phyloP scores from a whole-genome alignment of 1,140 invertebrate genomes.

The Scaptomyza graminum region DNA sequence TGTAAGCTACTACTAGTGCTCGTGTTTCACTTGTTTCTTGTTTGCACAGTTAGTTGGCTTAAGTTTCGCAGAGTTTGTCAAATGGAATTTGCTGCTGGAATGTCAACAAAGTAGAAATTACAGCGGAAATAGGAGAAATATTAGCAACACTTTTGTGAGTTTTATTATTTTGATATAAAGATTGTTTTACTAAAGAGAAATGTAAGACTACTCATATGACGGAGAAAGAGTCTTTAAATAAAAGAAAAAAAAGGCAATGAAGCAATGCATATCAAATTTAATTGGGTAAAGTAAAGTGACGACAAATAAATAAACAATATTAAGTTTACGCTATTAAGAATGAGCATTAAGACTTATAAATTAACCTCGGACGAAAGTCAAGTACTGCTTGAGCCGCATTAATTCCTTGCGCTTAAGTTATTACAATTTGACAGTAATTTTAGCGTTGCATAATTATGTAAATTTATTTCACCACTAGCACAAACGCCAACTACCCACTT shows the following conservation, averaged over 20 bases:
- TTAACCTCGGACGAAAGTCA: background rate
- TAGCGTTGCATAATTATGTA: slow-evolving; percentile 68
- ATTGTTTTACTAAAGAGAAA: slow-evolving; percentile 10
- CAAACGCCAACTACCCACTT: background rate
- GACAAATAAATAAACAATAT: background rate
- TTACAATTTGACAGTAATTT: slow-evolving; percentile 65
- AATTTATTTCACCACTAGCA: slow-evolving; percentile 51
- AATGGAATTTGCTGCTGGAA: slow-evolving; percentile 26
- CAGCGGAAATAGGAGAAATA: slow-evolving; percentile 47
- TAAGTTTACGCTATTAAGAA: background rate
- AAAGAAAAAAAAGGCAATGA: background rate
- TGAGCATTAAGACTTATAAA: background rate
- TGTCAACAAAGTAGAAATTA: slow-evolving; percentile 37
- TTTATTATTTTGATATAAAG: slow-evolving; percentile 5
- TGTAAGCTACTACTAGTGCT: slow-evolving; percentile 9
- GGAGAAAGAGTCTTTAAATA: background rate
- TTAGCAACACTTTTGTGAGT: slow-evolving; percentile 44
- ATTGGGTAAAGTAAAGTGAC: too few species aligned
- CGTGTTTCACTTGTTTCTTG: slow-evolving; percentile 57
- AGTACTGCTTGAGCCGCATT: slow-evolving; percentile 22
- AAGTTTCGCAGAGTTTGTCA: slow-evolving; percentile 55
- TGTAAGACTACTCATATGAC: background rate
- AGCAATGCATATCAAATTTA: too few species aligned
- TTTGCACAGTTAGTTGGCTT: slow-evolving; percentile 60
- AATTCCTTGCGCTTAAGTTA: slow-evolving; percentile 41